Evolutionary conservation across 1,140 invertebrate genomes (phyloP), one percentile per base, ranked within the genome.

Genomic region (Ladona fulva): DNA sequence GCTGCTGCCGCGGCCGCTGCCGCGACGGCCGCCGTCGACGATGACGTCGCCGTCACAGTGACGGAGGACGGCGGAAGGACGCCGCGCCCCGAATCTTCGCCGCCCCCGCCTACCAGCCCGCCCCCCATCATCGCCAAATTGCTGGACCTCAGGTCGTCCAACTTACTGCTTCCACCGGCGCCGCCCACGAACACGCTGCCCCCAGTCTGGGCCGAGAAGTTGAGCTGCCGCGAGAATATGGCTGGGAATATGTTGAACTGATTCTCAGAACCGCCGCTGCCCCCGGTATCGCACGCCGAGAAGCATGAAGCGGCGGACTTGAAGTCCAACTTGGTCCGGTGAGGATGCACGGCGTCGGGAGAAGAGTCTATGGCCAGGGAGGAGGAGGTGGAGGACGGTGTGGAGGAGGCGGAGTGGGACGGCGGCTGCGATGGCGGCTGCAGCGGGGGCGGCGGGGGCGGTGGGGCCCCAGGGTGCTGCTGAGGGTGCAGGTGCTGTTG

Each of bases 241-340:
- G 93, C 93, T 79, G 93, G 93, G 84, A 95, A 94, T 81, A 95
- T 95, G 86, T 95, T 95, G 88, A 94, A 94, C 86, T 94, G 93
- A 82, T 94, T 92, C 87, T 82, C 88, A 86, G 73, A 86, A 79
- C 91, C 86, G 78, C 87, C 85, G 83, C 89, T 77, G 84, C 80
- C 74, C 82, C 84, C 79, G 76, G 42, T 29, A 14, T 81, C 66
- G 10, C 80, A 74, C 0, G 79, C 77, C 19, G 78, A 74, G 6
- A 80, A 78, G 19, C 81, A 80, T 75, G 81, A 81, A 80, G 79
- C 80, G 44, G 79, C 80, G 16, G 83, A 83, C 73, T 81, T 80
- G 52, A 24, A 52, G 79, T 80, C 84, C 77, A 85, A 83, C 76
- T 84, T 82, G 66, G 85, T 84, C 79, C 82, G 82, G 75, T 84